phyloP scores from a whole-genome alignment of 2,113 vertebrate genomes.

The Psittacula cyanocephala region DNA sequence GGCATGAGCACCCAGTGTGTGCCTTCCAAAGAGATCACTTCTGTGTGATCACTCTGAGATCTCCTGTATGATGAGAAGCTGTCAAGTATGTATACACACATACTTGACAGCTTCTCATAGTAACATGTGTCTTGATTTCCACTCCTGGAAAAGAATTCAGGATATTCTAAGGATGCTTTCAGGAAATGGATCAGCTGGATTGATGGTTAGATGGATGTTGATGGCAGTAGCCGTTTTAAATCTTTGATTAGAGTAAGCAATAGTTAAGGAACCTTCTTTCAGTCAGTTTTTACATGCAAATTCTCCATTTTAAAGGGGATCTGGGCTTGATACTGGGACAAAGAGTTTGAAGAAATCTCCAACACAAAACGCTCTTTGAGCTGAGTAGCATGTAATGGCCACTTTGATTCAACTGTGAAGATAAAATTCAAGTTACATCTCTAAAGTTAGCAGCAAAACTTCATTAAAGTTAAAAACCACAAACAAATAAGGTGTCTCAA shows the following conservation, averaged over 20 bases:
- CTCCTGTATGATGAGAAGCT: neutral
- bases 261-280: neutral
- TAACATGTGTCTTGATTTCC: neutral
- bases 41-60: neutral
- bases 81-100: rapidly evolving
- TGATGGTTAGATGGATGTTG: neutral
- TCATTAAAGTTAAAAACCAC: neutral
- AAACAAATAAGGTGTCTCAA: neutral
- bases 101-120: neutral
- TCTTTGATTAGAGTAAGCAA: neutral
- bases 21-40: neutral
- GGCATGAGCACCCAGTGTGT: neutral
- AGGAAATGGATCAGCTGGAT: neutral
- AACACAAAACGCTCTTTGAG: neutral
- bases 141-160: neutral
- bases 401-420: neutral
- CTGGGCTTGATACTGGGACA: neutral
- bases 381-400: neutral
- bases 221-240: neutral
- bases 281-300: neutral
- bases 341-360: neutral
- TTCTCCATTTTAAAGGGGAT: neutral
- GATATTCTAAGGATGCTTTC: neutral
- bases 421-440: neutral
- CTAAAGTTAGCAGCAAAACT: neutral